Evolutionary conservation across 2,797 vertebrate genomes (phyloP).

Genomic region (Scarus forsteni): DNA sequence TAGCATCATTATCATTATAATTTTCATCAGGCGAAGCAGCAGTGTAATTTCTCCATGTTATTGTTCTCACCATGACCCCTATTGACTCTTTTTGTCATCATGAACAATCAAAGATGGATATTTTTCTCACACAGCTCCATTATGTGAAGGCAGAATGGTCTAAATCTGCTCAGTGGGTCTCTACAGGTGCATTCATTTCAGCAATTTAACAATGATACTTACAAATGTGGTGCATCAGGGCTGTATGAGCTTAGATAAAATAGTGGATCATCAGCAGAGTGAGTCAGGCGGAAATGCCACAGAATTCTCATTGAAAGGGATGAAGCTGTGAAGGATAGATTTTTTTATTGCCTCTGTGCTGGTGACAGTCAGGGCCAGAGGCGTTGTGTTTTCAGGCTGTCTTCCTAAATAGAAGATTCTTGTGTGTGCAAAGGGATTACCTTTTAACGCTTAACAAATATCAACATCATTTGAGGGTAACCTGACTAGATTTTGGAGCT

Average conservation of each 20-base stretch:
- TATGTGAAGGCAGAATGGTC: conserved; percentile 6
- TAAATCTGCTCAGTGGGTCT: conserved; percentile 10
- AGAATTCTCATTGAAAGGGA: conserved; percentile 56
- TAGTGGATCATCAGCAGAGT: conserved; percentile 7
- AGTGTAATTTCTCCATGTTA: background rate
- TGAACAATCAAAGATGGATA: conserved; percentile 3
- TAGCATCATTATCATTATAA: conserved; percentile 28
- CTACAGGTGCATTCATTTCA: conserved; percentile 4
- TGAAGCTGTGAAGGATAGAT: conserved; percentile 35
- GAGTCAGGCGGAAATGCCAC: too few relatives aligned
- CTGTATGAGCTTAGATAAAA: conserved; percentile 17
- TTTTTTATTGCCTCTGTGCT: too few relatives aligned
- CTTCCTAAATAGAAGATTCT: too few relatives aligned
- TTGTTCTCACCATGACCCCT: conserved; percentile 18
- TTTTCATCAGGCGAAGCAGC: conserved; percentile 29
- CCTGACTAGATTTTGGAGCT: too few relatives aligned
- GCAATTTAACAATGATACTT: conserved; percentile 4
- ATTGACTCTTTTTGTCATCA: conserved; percentile 19
- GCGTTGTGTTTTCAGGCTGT: background rate
- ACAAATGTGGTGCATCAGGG: conserved; percentile 19
- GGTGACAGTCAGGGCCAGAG: too few relatives aligned
- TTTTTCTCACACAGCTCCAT: background rate
- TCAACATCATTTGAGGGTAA: too few relatives aligned
- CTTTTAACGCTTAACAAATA: too few relatives aligned
- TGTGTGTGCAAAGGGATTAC: too few relatives aligned